Evolutionary conservation across 2,113 vertebrate genomes (phyloP).

Genomic region (Notarius lentiginosus): DNA sequence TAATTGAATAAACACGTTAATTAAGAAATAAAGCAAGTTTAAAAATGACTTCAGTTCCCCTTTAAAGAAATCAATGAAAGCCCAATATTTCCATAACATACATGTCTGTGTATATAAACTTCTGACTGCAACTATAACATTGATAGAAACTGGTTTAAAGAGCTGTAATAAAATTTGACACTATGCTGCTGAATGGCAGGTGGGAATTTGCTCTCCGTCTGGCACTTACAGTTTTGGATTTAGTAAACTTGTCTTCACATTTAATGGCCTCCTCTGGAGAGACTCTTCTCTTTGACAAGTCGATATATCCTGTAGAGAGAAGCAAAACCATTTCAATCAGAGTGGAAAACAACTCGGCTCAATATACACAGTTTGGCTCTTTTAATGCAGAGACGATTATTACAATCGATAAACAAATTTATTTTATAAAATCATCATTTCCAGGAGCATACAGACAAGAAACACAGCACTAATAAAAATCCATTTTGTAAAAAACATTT

Average conservation of each 20-base stretch:
- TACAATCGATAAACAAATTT: neutral
- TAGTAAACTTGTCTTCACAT: constrained; percentile 99
- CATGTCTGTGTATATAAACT: no score
- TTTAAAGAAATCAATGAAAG: no score
- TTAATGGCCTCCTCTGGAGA: constrained; percentile 98
- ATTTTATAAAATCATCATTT: neutral
- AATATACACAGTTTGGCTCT: neutral
- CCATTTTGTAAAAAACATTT: neutral
- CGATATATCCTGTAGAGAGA: constrained; percentile 85
- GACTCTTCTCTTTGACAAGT: constrained; percentile 98
- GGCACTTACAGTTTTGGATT: constrained; percentile 94
- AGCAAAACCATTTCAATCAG: neutral
- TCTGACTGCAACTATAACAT: neutral
- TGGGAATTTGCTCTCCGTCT: neutral
- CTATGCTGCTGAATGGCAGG: neutral
- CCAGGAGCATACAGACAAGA: neutral
- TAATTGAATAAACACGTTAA: no score
- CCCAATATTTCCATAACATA: no score
- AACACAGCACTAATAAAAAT: neutral
- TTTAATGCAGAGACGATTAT: neutral
- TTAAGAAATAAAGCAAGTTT: no score
- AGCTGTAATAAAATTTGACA: neutral
- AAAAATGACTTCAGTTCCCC: no score
- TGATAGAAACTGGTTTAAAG: neutral
- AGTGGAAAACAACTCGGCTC: neutral